phyloP scores from a whole-genome alignment of 1,140 invertebrate species.

The Condylostylus longicornis region DNA sequence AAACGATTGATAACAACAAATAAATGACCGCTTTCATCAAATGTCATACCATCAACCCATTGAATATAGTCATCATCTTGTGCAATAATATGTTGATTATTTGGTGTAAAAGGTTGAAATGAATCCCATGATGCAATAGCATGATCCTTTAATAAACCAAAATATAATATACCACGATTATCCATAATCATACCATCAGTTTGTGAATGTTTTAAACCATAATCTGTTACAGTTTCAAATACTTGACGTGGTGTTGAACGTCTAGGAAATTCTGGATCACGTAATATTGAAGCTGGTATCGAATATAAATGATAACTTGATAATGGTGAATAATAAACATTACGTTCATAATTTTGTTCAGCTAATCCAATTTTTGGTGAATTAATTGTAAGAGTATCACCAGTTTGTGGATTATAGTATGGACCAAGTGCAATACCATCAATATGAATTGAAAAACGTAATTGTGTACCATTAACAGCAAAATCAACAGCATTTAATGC shows the following conservation, averaged over 20 bases:
- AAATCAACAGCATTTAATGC: constrained; percentile 39
- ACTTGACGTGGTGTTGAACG: constrained; percentile 20
- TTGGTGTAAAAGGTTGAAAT: constrained; percentile 14
- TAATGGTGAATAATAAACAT: constrained; percentile 47
- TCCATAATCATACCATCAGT: constrained; percentile 46
- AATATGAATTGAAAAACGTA: constrained; percentile 38
- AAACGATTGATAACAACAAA: constrained; percentile 50
- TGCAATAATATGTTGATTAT: constrained; percentile 42
- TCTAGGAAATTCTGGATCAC: constrained; percentile 34
- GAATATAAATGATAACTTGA: constrained; percentile 47
- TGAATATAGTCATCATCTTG: constrained; percentile 47
- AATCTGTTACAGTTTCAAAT: constrained; percentile 32
- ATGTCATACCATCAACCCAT: constrained; percentile 55
- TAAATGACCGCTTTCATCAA: constrained; percentile 45
- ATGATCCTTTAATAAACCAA: constrained; percentile 45
- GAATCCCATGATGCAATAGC: constrained; percentile 52
- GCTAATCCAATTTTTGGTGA: constrained; percentile 14
- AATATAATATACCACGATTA: constrained; percentile 45
- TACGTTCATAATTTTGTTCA: constrained; percentile 33
- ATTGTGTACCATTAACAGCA: constrained; percentile 38
- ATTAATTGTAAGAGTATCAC: neutral
- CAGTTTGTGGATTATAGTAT: constrained; percentile 12
- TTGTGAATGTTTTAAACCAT: constrained; percentile 46
- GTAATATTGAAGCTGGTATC: constrained; percentile 39
- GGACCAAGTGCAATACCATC: constrained; percentile 54